A percentile compares a stretch with the other conserved stretches of the same genome.
These are phyloP conservation scores for Labeo catla DNA, from an alignment of 2,113 vertebrate genomes.

Conservation along the genomic window DNA sequence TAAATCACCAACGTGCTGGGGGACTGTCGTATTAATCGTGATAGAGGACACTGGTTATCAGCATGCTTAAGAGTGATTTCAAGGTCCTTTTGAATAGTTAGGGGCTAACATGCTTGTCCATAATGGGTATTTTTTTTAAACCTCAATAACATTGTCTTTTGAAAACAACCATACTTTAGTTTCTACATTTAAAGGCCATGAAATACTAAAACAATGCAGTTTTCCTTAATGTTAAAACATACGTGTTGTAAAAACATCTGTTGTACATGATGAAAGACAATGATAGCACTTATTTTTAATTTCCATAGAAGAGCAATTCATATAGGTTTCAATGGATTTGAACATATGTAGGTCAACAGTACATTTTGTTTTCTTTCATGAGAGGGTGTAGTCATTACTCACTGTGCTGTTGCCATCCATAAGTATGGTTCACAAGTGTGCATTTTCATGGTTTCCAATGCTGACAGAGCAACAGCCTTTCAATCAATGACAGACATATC, in stretches of 20 bases:
- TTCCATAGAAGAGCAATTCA: neutral
- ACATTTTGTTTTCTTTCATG: neutral
- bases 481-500: neutral
- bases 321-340: neutral
- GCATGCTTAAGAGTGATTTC: constrained; percentile 31
- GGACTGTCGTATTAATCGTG: constrained; percentile 10
- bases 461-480: neutral
- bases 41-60: constrained; percentile 41
- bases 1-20: constrained; percentile 25
- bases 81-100: neutral
- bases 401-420: neutral
- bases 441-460: neutral
- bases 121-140: neutral
- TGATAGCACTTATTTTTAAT: neutral
- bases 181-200: neutral
- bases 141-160: neutral
- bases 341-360: neutral
- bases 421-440: neutral
- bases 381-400: neutral
- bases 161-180: neutral
- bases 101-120: neutral
- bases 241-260: neutral
- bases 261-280: neutral
- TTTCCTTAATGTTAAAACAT: neutral
- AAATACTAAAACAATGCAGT: neutral